These are phyloP conservation scores for Caenorhabditis drosophilae DNA, from an alignment of 2,888 invertebrate genomes.

Conservation along the genomic window DNA sequence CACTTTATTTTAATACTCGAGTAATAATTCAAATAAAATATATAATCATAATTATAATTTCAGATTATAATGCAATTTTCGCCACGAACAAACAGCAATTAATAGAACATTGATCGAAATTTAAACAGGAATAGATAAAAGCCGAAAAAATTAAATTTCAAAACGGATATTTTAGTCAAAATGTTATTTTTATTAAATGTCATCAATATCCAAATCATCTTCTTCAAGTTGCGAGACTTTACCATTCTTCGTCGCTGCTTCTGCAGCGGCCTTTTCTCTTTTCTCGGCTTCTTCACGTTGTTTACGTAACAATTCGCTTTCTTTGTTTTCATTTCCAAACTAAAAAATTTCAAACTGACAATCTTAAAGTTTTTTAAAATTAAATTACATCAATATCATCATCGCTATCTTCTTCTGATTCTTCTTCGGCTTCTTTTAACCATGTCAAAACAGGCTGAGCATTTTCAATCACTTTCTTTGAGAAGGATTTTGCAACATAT, in stretches of 20 bases:
- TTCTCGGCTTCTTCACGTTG: constrained; percentile 34
- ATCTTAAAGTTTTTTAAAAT: not conserved
- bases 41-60: no score
- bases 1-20: no score
- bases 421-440: constrained; percentile 91
- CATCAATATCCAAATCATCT: constrained; percentile 61
- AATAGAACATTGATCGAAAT: no score
- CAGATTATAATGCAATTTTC: no score
- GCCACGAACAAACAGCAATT: no score
- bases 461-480: constrained; percentile 87
- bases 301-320: constrained; percentile 40
- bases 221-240: constrained; percentile 32
- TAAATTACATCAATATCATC: constrained; percentile 74
- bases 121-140: no score
- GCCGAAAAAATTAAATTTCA: no score
- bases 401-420: constrained; percentile 79
- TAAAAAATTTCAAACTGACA: constrained; percentile 26
- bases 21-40: no score
- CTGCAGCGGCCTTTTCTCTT: constrained; percentile 19
- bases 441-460: constrained; percentile 93
- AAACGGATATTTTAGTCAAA: no score
- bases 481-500: constrained; percentile 86
- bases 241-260: constrained; percentile 18
- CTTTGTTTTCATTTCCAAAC: constrained; percentile 48
- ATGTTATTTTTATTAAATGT: no score